phyloP scores from a whole-genome alignment of 2,888 invertebrate genomes.

The Apodemia duryi region DNA sequence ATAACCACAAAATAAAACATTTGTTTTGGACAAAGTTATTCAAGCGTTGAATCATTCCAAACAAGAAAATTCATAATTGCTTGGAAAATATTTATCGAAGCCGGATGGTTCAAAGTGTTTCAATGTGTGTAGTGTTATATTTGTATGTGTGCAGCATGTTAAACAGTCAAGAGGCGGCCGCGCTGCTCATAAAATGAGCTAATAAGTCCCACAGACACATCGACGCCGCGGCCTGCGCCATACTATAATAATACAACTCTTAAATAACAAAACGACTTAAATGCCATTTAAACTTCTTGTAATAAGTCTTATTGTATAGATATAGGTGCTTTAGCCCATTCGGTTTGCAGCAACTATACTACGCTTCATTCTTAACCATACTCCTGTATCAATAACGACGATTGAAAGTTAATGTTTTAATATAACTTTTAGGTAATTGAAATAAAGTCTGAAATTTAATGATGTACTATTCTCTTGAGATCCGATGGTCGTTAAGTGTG shows the following conservation, averaged over 20 bases:
- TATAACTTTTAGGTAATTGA: constrained; percentile 29
- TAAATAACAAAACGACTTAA: constrained; percentile 42
- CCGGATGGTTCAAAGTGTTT: constrained; percentile 3
- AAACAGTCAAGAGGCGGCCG: constrained; percentile 55
- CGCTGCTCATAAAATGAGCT: constrained; percentile 60
- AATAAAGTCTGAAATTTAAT: constrained; percentile 38
- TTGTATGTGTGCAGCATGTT: constrained; percentile 29
- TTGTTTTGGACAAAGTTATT: neutral
- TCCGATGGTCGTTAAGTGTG: constrained; percentile 50
- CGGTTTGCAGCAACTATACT: constrained; percentile 41
- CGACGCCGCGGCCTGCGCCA: constrained; percentile 69
- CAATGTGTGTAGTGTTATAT: constrained; percentile 16
- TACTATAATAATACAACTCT: constrained; percentile 52
- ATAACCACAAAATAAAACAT: neutral
- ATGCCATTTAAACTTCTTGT: constrained; percentile 29
- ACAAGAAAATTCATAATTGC: constrained; percentile 16
- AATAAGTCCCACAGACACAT: constrained; percentile 73
- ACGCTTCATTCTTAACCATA: constrained; percentile 47
- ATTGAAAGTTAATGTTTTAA: constrained; percentile 34
- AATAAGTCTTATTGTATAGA: constrained; percentile 33
- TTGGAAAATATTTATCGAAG: constrained; percentile 19
- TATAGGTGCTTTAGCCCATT: constrained; percentile 37
- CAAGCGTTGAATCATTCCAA: constrained; percentile 10
- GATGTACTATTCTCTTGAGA: constrained; percentile 34
- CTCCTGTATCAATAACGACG: constrained; percentile 44